Base-by-base conservation (phyloP, 2,888 invertebrate genomes). In the Cantharis rufa region DNA sequence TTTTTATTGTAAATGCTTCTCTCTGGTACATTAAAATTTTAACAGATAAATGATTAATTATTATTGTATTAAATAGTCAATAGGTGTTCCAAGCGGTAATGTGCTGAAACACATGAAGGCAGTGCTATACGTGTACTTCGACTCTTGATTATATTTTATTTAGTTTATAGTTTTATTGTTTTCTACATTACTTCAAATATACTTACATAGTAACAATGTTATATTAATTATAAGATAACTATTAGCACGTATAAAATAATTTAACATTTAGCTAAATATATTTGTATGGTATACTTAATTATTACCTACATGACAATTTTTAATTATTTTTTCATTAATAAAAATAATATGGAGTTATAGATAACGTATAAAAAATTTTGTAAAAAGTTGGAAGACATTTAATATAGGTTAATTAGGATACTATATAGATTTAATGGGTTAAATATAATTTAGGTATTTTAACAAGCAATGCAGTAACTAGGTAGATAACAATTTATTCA, bases 1-100 rank as follows among this genome's bases (percentile, higher is more conserved):
- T 82, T 88, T 88, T 88, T 88, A 88, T 88, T 88, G 88, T 88
- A 88, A 88, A 88, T 88, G 87, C 87, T 86, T 88, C 86, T 86
- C 84, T 86, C 85, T 86, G 86, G 86, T 88, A 88, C 88, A 88
- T 88, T 88, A 88, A 88, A 87, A 88, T 87, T 87, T 86, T 88
- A 88, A 88, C 88, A 88, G 86, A 86, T 87, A 87, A 86, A 87
- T 88, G 86, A 88, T 88, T 87, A 85, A 87, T 86, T 82, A 82
- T 86, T 86, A 86, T 87, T 87, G 84, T 86, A 85, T 86, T 86
- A 86, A 87, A 86, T 88, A 88, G 87, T 88, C 88, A 88, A 87
- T 87, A 86, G 84, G 88, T 88, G 88, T 88, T 88, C 87, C 88
- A 88, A 88, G 88, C 88, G 86, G 86, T 87, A 87, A 86, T 86